A percentile compares a stretch with the other conserved stretches of the same genome.
These are phyloP conservation scores for Vanacampus margaritifer DNA, from an alignment of 2,113 vertebrate genomes.

Conservation along the genomic window DNA sequence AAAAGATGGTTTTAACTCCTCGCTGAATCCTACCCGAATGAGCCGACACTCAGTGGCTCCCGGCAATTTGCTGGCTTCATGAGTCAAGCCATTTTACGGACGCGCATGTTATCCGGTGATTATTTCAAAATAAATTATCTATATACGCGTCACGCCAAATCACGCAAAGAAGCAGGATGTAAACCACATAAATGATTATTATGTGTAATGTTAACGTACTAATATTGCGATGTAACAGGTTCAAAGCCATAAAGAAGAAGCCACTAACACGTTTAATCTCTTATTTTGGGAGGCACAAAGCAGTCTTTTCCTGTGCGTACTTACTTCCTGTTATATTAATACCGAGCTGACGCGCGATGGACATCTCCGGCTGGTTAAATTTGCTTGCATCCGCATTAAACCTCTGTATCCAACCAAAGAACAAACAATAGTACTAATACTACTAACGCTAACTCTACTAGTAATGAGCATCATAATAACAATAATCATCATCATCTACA, in stretches of 20 bases:
- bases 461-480: neutral
- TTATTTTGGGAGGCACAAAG: slow-evolving; percentile 28
- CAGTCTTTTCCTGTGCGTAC: neutral
- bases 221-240: neutral
- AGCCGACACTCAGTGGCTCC: slow-evolving; percentile 3
- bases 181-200: neutral
- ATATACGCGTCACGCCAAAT: neutral
- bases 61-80: neutral
- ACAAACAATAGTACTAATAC: too few species aligned
- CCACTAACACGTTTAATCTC: neutral
- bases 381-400: slow-evolving; percentile 1
- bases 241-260: neutral
- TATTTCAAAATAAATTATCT: slow-evolving; percentile 34
- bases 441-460: neutral
- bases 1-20: slow-evolving; percentile 20
- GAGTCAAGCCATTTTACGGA: neutral
- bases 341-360: slow-evolving; percentile 3
- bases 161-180: too few species aligned
- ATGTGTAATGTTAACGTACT: neutral
- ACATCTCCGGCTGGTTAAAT: slow-evolving; percentile 15
- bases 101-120: neutral
- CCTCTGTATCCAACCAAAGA: neutral
- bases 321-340: slow-evolving; percentile 16
- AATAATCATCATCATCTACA: too few species aligned
- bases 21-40: slow-evolving; percentile 18